A percentile compares a stretch with the other conserved stretches of the same genome.
phyloP scores from a whole-genome alignment of 2,888 invertebrate genomes.

The Ischnura elegans region DNA sequence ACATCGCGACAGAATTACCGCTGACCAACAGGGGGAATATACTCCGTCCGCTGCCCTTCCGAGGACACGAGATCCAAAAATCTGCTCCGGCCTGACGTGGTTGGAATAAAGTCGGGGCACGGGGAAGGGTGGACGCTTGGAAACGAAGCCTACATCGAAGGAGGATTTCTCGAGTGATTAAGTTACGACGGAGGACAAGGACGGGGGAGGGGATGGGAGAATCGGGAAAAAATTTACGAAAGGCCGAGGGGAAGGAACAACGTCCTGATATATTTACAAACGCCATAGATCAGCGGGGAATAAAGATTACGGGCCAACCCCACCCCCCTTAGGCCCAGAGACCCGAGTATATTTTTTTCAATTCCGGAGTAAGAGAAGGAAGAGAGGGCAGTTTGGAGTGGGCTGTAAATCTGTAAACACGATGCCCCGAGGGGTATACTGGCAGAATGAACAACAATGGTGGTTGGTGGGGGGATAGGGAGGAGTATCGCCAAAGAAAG shows the following conservation, averaged over 20 bases:
- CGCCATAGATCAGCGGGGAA: conserved; percentile 42
- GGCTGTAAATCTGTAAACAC: neutral
- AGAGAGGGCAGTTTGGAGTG: neutral
- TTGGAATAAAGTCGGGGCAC: neutral
- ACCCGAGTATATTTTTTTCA: neutral
- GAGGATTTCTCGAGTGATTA: conserved; percentile 22
- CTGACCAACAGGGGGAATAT: neutral
- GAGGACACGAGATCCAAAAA: neutral
- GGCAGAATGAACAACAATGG: neutral
- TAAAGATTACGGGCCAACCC: conserved; percentile 34
- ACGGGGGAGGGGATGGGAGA: neutral
- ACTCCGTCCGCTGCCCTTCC: neutral
- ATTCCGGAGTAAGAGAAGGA: neutral
- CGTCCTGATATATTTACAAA: conserved; percentile 58
- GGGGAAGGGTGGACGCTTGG: neutral
- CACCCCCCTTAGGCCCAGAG: neutral
- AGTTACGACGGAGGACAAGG: neutral
- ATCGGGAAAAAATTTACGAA: conserved; percentile 43
- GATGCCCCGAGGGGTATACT: neutral
- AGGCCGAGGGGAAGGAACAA: conserved; percentile 43
- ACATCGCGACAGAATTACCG: neutral
- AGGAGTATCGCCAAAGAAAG: neutral
- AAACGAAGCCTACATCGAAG: neutral
- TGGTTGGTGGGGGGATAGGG: neutral
- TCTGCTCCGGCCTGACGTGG: neutral